A percentile compares a stretch with the other conserved stretches of the same genome.
phyloP scores from a whole-genome alignment of 2,797 vertebrate species.

The Sitta carolinensis region DNA sequence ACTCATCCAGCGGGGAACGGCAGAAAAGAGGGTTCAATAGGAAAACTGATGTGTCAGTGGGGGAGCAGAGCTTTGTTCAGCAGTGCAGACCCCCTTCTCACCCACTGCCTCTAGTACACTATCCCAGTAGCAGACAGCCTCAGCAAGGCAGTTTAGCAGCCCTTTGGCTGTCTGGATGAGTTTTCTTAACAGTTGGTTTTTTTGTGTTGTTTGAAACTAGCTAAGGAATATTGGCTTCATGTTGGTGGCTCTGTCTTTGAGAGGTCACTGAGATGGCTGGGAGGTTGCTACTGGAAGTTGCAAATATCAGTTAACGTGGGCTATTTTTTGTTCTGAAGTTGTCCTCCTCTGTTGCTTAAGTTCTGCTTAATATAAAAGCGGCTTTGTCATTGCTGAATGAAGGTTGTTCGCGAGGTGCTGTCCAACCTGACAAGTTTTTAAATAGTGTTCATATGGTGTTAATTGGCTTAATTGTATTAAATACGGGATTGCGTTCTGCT shows the following conservation, averaged over 20 bases:
- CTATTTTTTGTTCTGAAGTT: background rate
- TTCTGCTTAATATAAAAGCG: background rate
- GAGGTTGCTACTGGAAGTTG: background rate
- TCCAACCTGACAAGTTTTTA: background rate
- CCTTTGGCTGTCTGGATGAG: background rate
- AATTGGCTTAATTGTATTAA: slow-evolving; percentile 32
- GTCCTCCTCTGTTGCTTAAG: background rate
- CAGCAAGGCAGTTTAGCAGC: background rate
- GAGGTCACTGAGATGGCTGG: background rate
- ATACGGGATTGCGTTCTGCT: background rate
- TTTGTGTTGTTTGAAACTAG: background rate
- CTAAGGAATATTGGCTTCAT: background rate
- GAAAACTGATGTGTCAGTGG: rapidly evolving
- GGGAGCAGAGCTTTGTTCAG: background rate
- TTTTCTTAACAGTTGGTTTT: background rate
- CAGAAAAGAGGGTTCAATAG: background rate
- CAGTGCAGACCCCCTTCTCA: background rate
- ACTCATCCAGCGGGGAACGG: rapidly evolving
- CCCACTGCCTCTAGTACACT: background rate
- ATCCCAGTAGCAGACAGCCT: background rate
- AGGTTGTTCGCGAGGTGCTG: background rate
- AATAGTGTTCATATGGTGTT: background rate
- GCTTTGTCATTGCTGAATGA: background rate
- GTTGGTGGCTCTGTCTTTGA: background rate
- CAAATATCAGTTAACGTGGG: background rate